A percentile compares a stretch with the other conserved stretches of the same genome.
phyloP scores from a whole-genome alignment of 2,113 vertebrate genomes.

The Paramormyrops kingsleyae region DNA sequence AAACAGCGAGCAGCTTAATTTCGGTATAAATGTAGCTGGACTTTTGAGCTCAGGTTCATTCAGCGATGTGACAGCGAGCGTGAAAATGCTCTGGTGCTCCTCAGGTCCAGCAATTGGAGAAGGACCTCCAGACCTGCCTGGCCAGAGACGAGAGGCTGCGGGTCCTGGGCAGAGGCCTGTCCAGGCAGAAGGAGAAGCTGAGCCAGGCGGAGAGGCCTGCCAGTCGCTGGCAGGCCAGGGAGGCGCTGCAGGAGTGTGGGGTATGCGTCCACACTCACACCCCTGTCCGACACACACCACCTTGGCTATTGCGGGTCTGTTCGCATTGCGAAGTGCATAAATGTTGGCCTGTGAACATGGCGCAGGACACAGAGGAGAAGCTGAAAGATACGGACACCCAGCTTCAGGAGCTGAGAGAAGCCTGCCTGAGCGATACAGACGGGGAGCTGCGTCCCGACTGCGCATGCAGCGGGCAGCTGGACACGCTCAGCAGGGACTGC shows the following conservation, averaged over 20 bases:
- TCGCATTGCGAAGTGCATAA: background rate
- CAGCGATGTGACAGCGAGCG: background rate
- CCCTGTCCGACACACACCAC: background rate
- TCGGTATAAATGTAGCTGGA: background rate
- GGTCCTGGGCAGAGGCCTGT: conserved; percentile 58
- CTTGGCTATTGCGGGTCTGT: background rate
- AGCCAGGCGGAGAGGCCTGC: conserved; percentile 52
- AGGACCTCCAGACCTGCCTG: conserved; percentile 57
- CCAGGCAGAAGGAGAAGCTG: conserved; percentile 60
- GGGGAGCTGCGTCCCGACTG: conserved; percentile 30
- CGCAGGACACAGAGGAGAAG: conserved; percentile 64
- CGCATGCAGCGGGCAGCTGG: conserved; percentile 33
- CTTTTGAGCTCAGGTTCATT: background rate
- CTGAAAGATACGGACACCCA: conserved; percentile 52
- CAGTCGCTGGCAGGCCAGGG: conserved; percentile 56
- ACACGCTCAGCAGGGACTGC: conserved; percentile 48
- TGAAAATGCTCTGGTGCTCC: background rate
- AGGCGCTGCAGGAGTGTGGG: conserved; percentile 66
- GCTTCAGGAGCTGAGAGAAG: conserved; percentile 60
- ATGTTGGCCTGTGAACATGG: background rate
- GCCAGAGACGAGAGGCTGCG: conserved; percentile 68
- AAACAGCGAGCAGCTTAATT: background rate
- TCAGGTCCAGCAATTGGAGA: conserved; percentile 68
- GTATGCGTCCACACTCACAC: conserved; percentile 45
- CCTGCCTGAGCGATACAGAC: conserved; percentile 17